Evolutionary conservation across 2,797 vertebrate genomes (phyloP).

Genomic region (Phataginus tricuspis): DNA sequence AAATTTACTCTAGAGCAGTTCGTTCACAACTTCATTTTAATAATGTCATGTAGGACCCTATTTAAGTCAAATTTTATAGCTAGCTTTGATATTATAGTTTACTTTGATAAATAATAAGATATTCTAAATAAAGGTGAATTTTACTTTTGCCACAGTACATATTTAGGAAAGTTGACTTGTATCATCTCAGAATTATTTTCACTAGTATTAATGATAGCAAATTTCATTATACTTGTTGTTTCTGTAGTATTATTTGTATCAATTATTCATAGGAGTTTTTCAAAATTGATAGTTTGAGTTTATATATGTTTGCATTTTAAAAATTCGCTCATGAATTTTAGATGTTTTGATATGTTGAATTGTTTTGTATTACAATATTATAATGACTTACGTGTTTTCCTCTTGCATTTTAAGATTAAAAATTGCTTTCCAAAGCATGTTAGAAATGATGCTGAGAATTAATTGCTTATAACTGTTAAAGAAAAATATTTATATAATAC

Average conservation of each 20-base stretch:
- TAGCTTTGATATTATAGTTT: not conserved
- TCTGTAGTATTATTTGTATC: not conserved
- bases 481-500: slow-evolving; percentile 12
- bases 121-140: slow-evolving; percentile 52
- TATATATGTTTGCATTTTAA: slow-evolving; percentile 52
- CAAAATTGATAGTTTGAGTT: not conserved
- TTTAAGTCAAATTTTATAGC: slow-evolving; percentile 43
- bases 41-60: not conserved
- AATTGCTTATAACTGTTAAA: slow-evolving; percentile 4
- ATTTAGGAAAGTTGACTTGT: slow-evolving; percentile 15
- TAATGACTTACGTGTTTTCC: not conserved
- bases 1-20: slow-evolving; percentile 4
- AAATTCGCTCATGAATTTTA: slow-evolving; percentile 52
- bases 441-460: slow-evolving; percentile 38
- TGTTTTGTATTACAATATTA: slow-evolving; percentile 46
- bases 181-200: slow-evolving; percentile 52
- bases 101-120: slow-evolving; percentile 31
- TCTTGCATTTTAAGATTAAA: slow-evolving; percentile 49
- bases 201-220: not conserved
- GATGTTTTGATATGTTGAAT: slow-evolving; percentile 40
- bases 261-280: slow-evolving; percentile 47
- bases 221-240: slow-evolving; percentile 20
- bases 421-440: slow-evolving; percentile 54
- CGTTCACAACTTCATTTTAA: slow-evolving; percentile 50
- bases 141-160: slow-evolving; percentile 24